Evolutionary conservation across 2,888 invertebrate species (phyloP).

Genomic region (Beris morrisii): DNA sequence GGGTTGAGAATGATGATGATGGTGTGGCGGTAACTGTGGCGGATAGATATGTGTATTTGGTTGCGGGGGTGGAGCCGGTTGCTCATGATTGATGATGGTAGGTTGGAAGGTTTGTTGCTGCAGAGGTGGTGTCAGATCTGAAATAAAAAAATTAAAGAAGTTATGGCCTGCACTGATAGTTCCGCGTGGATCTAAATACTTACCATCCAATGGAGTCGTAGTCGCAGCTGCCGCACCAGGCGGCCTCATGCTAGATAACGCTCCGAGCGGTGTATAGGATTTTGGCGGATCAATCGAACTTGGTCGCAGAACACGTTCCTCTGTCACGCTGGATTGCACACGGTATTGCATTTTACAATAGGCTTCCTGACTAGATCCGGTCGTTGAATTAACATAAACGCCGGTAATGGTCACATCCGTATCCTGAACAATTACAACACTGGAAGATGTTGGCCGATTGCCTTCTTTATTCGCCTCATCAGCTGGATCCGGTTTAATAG

Average conservation of each 20-base stretch:
- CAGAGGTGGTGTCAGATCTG: slow-evolving; percentile 33
- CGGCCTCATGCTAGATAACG: slow-evolving; percentile 86
- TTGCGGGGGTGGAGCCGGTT: slow-evolving; percentile 12
- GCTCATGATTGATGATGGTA: slow-evolving; percentile 10
- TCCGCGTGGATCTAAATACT: background rate
- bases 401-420: slow-evolving; percentile 87
- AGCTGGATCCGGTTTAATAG: slow-evolving; percentile 29
- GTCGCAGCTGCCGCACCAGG: slow-evolving; percentile 62
- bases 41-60: slow-evolving; percentile 38
- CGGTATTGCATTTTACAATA: slow-evolving; percentile 89
- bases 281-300: slow-evolving; percentile 58
- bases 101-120: slow-evolving; percentile 29
- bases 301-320: slow-evolving; percentile 74
- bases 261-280: slow-evolving; percentile 81
- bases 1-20: slow-evolving; percentile 8
- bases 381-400: slow-evolving; percentile 76
- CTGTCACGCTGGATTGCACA: slow-evolving; percentile 85
- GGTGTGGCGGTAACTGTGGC: slow-evolving; percentile 43
- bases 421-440: slow-evolving; percentile 80
- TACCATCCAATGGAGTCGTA: slow-evolving; percentile 34
- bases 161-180: background rate
- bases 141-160: slow-evolving; percentile 4
- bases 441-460: slow-evolving; percentile 58
- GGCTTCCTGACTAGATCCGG: slow-evolving; percentile 74
- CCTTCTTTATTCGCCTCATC: slow-evolving; percentile 43